Percentiles rank a stretch among this genome's conserved stretches.
Evolutionary conservation across 2,113 vertebrate species (phyloP).

Genomic region (Carassius auratus): DNA sequence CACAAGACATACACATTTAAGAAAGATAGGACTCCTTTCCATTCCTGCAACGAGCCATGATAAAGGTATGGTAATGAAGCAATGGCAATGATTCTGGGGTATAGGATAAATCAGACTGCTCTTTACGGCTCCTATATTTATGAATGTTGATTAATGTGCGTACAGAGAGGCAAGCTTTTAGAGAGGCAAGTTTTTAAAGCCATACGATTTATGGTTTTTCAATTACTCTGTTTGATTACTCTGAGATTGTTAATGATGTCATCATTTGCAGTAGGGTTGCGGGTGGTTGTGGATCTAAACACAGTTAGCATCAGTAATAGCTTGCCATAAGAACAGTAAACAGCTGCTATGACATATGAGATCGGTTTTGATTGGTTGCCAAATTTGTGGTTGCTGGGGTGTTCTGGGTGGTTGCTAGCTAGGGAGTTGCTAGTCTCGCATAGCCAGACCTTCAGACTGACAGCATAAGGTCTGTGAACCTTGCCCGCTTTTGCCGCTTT

Average conservation of each 20-base stretch:
- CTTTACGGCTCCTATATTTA: constrained; percentile 56
- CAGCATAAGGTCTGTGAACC: too few species aligned
- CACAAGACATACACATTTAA: constrained; percentile 16
- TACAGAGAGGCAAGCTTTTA: constrained; percentile 29
- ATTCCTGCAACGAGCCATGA: not conserved
- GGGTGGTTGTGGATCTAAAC: not conserved
- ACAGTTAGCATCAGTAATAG: not conserved
- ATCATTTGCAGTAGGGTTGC: constrained; percentile 28
- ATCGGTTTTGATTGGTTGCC: not conserved
- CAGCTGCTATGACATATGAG: not conserved
- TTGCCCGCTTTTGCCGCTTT: too few species aligned
- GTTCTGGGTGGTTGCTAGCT: not conserved
- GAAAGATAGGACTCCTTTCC: constrained; percentile 20
- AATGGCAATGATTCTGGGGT: constrained; percentile 35
- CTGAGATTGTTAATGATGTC: constrained; percentile 40
- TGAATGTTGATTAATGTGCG: constrained; percentile 55
- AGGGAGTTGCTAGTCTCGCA: constrained; percentile 22
- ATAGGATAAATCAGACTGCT: constrained; percentile 37
- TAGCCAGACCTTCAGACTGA: too few species aligned
- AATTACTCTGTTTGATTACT: constrained; percentile 54
- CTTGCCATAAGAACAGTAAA: constrained; percentile 10
- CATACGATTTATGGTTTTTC: constrained; percentile 52
- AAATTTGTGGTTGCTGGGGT: not conserved
- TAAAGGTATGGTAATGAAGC: constrained; percentile 24
- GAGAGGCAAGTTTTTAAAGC: constrained; percentile 37